A percentile compares a stretch with the other conserved stretches of the same genome.
Evolutionary conservation across 2,113 vertebrate species (phyloP).

Genomic region (Brachypteracias leptosomus): DNA sequence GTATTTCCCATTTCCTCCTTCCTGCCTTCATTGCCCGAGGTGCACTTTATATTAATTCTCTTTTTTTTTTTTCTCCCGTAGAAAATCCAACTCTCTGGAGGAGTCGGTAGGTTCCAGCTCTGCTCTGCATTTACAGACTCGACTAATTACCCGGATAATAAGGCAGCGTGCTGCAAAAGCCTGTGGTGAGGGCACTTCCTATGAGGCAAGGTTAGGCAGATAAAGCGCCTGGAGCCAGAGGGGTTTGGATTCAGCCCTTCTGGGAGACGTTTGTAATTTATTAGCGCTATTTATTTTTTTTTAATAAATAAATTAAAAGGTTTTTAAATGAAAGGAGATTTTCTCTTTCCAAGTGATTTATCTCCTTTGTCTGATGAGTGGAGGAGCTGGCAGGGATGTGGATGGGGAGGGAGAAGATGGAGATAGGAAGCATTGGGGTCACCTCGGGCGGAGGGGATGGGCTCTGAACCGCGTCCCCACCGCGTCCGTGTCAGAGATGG

Average conservation of each 20-base stretch:
- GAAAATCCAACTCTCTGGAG: neutral
- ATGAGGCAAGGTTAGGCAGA: conserved; percentile 57
- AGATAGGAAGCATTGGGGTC: neutral
- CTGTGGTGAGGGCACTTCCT: conserved; percentile 60
- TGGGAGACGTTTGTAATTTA: conserved; percentile 44
- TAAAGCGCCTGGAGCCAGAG: conserved; percentile 1
- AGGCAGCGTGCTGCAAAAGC: neutral
- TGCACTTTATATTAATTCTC: conserved; percentile 18
- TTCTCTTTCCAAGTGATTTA: conserved; percentile 50
- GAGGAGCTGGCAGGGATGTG: neutral
- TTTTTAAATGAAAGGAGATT: neutral
- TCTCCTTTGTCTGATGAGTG: neutral
- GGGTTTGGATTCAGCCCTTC: conserved; percentile 12
- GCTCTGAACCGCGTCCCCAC: neutral
- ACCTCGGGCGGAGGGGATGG: neutral
- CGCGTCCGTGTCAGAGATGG: rapidly evolving
- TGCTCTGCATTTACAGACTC: conserved; percentile 21
- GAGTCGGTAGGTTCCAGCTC: neutral
- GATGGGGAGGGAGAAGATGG: neutral
- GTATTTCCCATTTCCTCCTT: conserved; percentile 21
- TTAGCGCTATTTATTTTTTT: neutral
- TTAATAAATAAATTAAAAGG: neutral
- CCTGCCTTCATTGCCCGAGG: neutral
- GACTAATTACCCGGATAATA: conserved; percentile 40
- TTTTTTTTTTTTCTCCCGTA: neutral